These are phyloP conservation scores for Cardiocondyla obscurior DNA, from an alignment of 1,140 invertebrate genomes.

Conservation along the genomic window DNA sequence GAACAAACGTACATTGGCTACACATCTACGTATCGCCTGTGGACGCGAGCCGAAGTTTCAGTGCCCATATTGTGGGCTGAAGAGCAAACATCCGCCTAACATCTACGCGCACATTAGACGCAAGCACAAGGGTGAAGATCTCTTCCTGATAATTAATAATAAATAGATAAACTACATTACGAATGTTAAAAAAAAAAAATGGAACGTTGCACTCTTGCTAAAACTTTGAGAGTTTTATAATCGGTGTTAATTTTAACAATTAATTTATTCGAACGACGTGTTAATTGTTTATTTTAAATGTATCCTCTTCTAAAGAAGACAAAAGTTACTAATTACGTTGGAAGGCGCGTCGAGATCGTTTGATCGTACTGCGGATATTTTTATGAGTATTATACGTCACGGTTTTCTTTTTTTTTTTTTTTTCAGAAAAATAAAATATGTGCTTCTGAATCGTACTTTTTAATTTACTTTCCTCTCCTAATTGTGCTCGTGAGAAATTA, in stretches of 20 bases:
- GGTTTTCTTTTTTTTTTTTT: too few relatives aligned
- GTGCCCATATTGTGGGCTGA: slow-evolving; percentile 78
- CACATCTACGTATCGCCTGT: slow-evolving; percentile 82
- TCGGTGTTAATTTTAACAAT: too few relatives aligned
- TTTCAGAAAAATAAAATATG: slow-evolving; percentile 20
- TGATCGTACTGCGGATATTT: slow-evolving; percentile 19
- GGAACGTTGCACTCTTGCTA: too few relatives aligned
- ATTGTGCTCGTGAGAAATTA: background rate
- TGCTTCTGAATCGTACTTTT: background rate
- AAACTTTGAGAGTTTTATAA: slow-evolving; percentile 7
- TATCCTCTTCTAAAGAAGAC: background rate
- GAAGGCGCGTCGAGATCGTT: background rate
- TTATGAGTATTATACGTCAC: background rate
- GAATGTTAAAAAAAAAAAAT: too few relatives aligned
- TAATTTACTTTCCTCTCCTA: background rate
- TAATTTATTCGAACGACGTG: too few relatives aligned
- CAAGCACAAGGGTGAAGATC: slow-evolving; percentile 60
- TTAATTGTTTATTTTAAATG: background rate
- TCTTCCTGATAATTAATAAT: slow-evolving; percentile 55
- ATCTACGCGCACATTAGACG: slow-evolving; percentile 67
- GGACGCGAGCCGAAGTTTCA: slow-evolving; percentile 78
- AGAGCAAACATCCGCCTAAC: slow-evolving; percentile 52
- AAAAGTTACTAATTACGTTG: background rate
- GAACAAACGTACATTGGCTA: slow-evolving; percentile 82
- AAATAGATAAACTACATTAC: background rate